A percentile compares a stretch with the other conserved stretches of the same genome.
Conservation (phyloP, 2,113 vertebrate genomes). For the Acinonyx jubatus region DNA sequence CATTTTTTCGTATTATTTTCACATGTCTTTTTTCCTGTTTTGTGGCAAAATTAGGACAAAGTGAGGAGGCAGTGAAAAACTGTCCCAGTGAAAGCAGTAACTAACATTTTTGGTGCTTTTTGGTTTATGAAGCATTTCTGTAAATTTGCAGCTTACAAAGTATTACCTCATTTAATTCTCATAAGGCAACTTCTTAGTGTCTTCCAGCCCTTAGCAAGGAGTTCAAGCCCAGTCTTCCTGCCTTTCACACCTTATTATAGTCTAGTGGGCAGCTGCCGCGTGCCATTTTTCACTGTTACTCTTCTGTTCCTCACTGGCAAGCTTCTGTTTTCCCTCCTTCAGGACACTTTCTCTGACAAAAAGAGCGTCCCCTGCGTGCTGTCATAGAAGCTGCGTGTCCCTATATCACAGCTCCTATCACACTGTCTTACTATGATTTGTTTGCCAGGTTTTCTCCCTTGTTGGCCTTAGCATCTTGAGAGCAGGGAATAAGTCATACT, state of each 20-base stretch:
- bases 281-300: neutral
- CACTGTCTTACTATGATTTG: neutral
- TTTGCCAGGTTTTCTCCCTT: neutral
- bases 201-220: neutral
- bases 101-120: neutral
- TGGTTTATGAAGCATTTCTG: neutral
- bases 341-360: neutral
- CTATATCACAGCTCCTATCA: neutral
- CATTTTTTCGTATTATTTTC: neutral
- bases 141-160: too few relatives aligned
- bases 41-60: neutral
- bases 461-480: neutral
- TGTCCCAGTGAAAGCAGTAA: neutral
- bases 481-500: neutral
- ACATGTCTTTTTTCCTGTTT: neutral
- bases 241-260: neutral
- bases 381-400: neutral
- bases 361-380: neutral
- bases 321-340: neutral
- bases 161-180: neutral
- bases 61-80: neutral
- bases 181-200: neutral
- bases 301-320: neutral
- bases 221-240: neutral
- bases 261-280: neutral